Base-by-base conservation (phyloP, 1,140 invertebrate species). In the Drosophila dunni region DNA sequence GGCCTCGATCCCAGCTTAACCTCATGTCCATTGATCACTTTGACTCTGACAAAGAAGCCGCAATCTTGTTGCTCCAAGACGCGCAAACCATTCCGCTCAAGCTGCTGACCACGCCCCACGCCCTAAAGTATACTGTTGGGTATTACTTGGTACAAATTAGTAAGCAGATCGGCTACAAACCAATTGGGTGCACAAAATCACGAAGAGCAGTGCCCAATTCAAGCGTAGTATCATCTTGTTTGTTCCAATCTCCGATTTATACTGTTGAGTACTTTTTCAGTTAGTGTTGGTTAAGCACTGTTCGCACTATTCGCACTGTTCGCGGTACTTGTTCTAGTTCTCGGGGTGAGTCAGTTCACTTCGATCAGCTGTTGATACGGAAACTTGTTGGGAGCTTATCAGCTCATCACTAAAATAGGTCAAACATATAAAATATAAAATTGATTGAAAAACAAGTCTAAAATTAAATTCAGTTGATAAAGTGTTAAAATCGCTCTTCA, bases 1-100 rank as follows among this genome's bases (percentile, higher is more conserved):
- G 73, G 67, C 24, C 73, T 38, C 4, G 67, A 44, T 6, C 54
- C 58, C n/a, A 63, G 2, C 1, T 9, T 42, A 0, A 74, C 42
- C 15, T 51, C 34, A 10, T 34, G 38, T 0, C 71, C 71, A 70
- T 70, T 70, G 0, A 53, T 24, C 2, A 63, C 20, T 7, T 38
- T 53, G 0, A 69, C 34, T 4, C 36, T 24, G 1, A 13, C 8
- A 10, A 69, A 69, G 8, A 7, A 36, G 3, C 66, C 66, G n/a
- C 66, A 69, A 7, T 24, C 45, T n/a, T 62, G 57, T 4, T 53
- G 11, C 2, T 45, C 15, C 40, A 69, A 36, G 3, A 69, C 1
- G 0, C 24, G 57, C 24, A 53, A 11, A 1, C 66, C 66, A 24
- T 29, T 24, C 6, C 6, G 13, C 46, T 57, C 57, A 1, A 56